Evolutionary conservation across 2,113 vertebrate species (phyloP).

Genomic region (Pan troglodytes): NHGRI_mPanTro3-v2.1_pri NC_072408.2:28099501-28100000

Average conservation of each 20-base stretch:
- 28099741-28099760: not conserved
- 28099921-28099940: not conserved
- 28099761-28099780: not conserved
- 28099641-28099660: conserved; percentile 32
- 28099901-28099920: not conserved
- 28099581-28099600: not conserved
- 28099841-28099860: not conserved
- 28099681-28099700: not conserved
- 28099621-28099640: not conserved
- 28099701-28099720: not conserved
- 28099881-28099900: not conserved
- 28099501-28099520: not conserved
- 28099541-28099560: not conserved
- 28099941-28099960: conserved; percentile 26
- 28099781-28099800: not conserved
- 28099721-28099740: not conserved
- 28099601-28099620: conserved; percentile 18
- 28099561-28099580: not conserved
- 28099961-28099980: not conserved
- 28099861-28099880: not conserved
- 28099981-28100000: not conserved
- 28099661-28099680: not conserved
- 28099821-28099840: not conserved
- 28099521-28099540: not conserved
- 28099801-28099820: not conserved